A percentile compares a stretch with the other conserved stretches of the same genome.
phyloP scores from a whole-genome alignment of 2,888 invertebrate genomes.

The Chromoteleia sp. region DNA sequence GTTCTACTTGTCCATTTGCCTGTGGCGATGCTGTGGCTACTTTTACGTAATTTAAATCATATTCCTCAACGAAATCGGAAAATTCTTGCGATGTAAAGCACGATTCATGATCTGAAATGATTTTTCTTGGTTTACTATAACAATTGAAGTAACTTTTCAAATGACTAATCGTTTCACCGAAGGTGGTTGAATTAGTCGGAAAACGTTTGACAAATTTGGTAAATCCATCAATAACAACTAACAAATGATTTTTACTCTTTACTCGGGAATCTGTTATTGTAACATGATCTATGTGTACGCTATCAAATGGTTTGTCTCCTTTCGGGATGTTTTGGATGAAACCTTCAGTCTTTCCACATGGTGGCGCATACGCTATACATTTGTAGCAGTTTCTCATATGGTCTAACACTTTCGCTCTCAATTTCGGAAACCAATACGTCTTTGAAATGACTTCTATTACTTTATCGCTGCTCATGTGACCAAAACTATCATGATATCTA shows the following conservation, averaged over 20 bases:
- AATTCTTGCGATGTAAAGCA: constrained; percentile 7
- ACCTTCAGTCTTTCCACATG: constrained; percentile 26
- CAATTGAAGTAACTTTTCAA: constrained; percentile 3
- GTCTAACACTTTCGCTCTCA: background rate
- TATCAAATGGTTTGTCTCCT: constrained; percentile 27
- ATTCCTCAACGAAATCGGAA: constrained; percentile 2
- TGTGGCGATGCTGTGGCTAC: too few species aligned
- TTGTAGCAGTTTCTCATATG: constrained; percentile 27
- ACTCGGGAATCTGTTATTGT: constrained; percentile 14
- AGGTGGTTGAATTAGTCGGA: constrained; percentile 1
- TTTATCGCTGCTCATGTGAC: constrained; percentile 32
- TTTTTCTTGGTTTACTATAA: constrained; percentile 12
- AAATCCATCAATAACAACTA: constrained; percentile 16
- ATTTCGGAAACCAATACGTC: constrained; percentile 35
- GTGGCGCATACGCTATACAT: constrained; percentile 30
- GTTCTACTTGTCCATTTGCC: too few species aligned
- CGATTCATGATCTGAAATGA: constrained; percentile 1
- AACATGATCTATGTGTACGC: constrained; percentile 22
- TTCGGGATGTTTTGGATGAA: constrained; percentile 21
- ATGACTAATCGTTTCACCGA: background rate
- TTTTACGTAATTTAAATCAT: constrained; percentile 1
- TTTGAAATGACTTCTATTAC: constrained; percentile 5
- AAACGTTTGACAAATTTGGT: constrained; percentile 18
- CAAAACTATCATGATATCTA: constrained; percentile 30
- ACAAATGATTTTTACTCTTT: constrained; percentile 15